Evolutionary conservation across 2,797 vertebrate species (phyloP), one percentile per base, ranked within the genome.

Genomic region (Chrysocyon brachyurus): DNA sequence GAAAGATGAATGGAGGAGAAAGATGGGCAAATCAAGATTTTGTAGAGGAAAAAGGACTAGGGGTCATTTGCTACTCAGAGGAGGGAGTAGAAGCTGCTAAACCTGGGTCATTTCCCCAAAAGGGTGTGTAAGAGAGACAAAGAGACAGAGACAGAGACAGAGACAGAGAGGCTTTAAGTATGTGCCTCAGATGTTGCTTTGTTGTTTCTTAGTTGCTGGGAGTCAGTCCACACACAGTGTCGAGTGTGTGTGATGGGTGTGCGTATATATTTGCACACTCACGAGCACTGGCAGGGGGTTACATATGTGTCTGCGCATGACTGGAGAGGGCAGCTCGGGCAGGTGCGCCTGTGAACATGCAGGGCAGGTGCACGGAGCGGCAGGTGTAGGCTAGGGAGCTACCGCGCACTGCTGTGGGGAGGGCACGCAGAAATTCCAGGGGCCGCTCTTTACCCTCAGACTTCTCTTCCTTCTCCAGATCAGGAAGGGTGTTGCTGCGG

Each of bases 101-200:
- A 77, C 40, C 33, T 56, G 6, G 22, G 36, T 78, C 73, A 89
- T 78, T 82, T 78, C 66, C 84, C 94, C 87, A 83, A 91, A 89
- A 70, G 72, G 64, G 70, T 28, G 54, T 92, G 16, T 57, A 68
- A 12, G n/a, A 15, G 82, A 46, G 46, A 72, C 17, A 72, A 46
- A 46, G 12, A 26, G 33, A 40, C 15, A 36, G 10, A 40, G 81
- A 9, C 26, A 9, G 26, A 15, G 56, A n/a, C 64, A n/a, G 19
- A 64, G 22, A 46, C 31, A 56, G 26, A 64, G n/a, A 57, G 31
- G 24, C 36, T 84, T 63, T 33, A 17, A 31, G 46, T n/a, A 19
- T 7, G 33, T 63, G 63, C 26, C 14, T 88, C 63, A n/a, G 63
- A 70, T 17, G 56, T 61, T 66, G 26, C 54, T 84, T 36, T 90